These are phyloP conservation scores for Hirtodrosophila cameraria DNA, from an alignment of 2,888 invertebrate genomes.

Conservation along the genomic window DNA sequence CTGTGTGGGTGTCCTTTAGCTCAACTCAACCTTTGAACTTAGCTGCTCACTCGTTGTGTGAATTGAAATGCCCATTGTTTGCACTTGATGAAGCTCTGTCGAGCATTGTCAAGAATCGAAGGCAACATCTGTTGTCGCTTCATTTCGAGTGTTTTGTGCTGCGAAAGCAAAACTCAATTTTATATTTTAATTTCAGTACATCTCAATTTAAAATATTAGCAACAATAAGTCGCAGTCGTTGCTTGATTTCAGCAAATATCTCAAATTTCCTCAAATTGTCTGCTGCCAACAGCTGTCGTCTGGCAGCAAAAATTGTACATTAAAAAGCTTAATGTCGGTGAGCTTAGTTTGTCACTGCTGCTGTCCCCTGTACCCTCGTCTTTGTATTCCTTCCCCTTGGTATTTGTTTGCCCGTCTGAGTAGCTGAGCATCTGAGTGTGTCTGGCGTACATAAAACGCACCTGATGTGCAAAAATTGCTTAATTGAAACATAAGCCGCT, in stretches of 20 bases:
- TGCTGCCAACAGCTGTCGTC: conserved; percentile 57
- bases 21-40: not conserved
- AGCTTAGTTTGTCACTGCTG: conserved; percentile 52
- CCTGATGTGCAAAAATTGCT: conserved; percentile 75
- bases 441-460: conserved; percentile 67
- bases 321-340: conserved; percentile 64
- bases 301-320: conserved; percentile 48
- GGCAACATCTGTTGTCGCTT: conserved; percentile 29
- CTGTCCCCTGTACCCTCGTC: conserved; percentile 5
- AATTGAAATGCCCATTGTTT: conserved; percentile 47
- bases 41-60: conserved; percentile 1
- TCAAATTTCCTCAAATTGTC: conserved; percentile 57
- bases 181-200: conserved; percentile 56
- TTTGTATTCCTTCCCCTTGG: no score
- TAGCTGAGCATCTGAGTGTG: no score
- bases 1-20: conserved; percentile 27
- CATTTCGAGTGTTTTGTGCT: conserved; percentile 14
- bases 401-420: conserved; percentile 42
- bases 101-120: conserved; percentile 36
- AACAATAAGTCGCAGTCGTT: conserved; percentile 28
- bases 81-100: conserved; percentile 42
- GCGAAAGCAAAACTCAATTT: conserved; percentile 31
- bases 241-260: conserved; percentile 28
- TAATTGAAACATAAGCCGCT: conserved; percentile 79
- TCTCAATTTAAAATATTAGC: conserved; percentile 54